These are phyloP conservation scores for Calephelis nemesis DNA, from an alignment of 1,140 invertebrate species.

Conservation along the genomic window DNA sequence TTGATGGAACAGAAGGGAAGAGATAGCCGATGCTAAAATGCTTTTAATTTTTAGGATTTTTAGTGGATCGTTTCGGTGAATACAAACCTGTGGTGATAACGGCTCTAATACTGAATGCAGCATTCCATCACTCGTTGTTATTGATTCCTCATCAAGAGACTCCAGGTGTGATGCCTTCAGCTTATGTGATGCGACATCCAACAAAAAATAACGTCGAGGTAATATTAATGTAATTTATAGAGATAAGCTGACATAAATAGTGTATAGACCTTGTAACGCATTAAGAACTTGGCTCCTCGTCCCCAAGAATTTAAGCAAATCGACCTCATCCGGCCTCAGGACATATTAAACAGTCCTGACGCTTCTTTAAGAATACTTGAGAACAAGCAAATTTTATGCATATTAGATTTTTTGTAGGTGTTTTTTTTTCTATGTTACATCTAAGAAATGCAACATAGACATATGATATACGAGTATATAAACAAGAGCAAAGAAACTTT, in stretches of 20 bases:
- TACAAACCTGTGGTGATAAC: constrained; percentile 89
- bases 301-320: constrained; percentile 79
- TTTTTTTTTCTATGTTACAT: no score
- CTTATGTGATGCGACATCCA: constrained; percentile 86
- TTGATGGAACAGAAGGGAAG: constrained; percentile 20
- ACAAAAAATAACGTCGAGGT: constrained; percentile 84
- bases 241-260: constrained; percentile 23
- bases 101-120: constrained; percentile 85
- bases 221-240: constrained; percentile 38
- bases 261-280: constrained; percentile 39
- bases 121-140: constrained; percentile 86
- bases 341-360: constrained; percentile 73
- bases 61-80: constrained; percentile 90
- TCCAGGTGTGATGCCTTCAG: constrained; percentile 84
- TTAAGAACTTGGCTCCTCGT: constrained; percentile 57
- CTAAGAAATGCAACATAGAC: no score
- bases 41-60: constrained; percentile 81
- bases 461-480: no score
- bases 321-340: constrained; percentile 72
- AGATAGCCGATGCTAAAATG: constrained; percentile 21
- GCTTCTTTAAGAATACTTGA: constrained; percentile 62
- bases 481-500: no score
- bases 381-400: constrained; percentile 36
- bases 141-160: constrained; percentile 87
- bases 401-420: neutral